These are phyloP conservation scores for Chalcis sispes DNA, from an alignment of 2,888 invertebrate genomes.

Conservation along the genomic window DNA sequence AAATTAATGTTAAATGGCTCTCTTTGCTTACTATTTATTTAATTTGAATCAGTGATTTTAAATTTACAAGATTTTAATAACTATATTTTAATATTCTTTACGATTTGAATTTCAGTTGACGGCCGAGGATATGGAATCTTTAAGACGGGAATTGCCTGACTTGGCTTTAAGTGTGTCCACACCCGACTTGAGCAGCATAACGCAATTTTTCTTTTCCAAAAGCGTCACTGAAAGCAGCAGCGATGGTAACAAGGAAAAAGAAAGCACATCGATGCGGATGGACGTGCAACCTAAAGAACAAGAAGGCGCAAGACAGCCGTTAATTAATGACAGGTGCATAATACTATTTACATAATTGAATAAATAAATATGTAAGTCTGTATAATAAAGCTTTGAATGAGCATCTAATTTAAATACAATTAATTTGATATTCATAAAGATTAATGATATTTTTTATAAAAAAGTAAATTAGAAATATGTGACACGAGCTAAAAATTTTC, in stretches of 20 bases:
- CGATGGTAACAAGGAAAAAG: constrained; percentile 69
- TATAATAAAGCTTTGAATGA: too few relatives aligned
- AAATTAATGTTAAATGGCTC: too few relatives aligned
- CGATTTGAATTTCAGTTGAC: constrained; percentile 71
- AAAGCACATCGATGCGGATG: constrained; percentile 65
- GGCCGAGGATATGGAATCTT: constrained; percentile 80
- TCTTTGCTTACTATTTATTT: neutral
- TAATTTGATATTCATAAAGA: neutral
- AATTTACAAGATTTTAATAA: neutral
- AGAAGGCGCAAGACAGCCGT: constrained; percentile 61
- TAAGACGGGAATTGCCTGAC: constrained; percentile 83
- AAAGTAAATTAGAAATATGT: too few relatives aligned
- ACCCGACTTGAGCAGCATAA: constrained; percentile 83
- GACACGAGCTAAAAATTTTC: constrained; percentile 2
- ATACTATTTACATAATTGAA: neutral
- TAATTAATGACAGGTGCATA: constrained; percentile 70
- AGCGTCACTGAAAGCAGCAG: constrained; percentile 69
- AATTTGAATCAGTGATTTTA: neutral
- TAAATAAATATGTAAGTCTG: constrained; percentile 23
- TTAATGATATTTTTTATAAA: too few relatives aligned
- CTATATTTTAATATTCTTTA: neutral
- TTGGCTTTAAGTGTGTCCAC: constrained; percentile 81
- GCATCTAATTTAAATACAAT: neutral
- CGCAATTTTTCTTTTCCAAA: constrained; percentile 84
- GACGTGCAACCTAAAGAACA: constrained; percentile 65